Base-by-base conservation (phyloP, 2,888 invertebrate species). In the Galeopsomyia nigrocyanea region DNA sequence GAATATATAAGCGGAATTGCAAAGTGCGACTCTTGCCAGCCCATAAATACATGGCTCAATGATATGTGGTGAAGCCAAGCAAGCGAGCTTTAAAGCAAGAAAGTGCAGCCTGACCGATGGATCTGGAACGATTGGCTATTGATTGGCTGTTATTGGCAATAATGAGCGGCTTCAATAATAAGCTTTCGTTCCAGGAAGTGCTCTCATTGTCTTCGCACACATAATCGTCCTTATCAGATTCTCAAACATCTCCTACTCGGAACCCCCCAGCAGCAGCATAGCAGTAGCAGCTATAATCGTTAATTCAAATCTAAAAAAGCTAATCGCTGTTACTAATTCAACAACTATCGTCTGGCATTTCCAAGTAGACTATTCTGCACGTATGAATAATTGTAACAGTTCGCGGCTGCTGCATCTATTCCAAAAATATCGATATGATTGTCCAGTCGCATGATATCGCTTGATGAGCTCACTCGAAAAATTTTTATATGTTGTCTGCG, bases 131-230 rank as follows among this genome's bases (percentile, higher is more conserved):
- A 73, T 65, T 68, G 68, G 49, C 68, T 69, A 69, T 69, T 62
- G 68, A 61, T 73, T 68, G 61, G 55, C 17, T 57, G 62, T 63
- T 73, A 73, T 75, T 69, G 75, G 57, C 75, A 78, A 75, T 77
- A 77, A 77, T 76, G 71, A 75, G 77, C 75, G 75, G 72, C 31
- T 31, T 75, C 64, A 71, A 73, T 73, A 74, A 72, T 49, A 77
- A 72, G 56, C 76, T 74, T 75, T 39, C 39, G 39, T 78, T 79
- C 78, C 77, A 77, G 77, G 79, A 78, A 79, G 78, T 73, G 58
- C 57, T 39, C 39, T 39, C 39, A 39, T 39, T 39, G 39, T 39
- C 39, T 39, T 39, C 39, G 7, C 13, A 1, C 39, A 10, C 13
- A 39, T 7, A 39, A 39, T 39, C 26, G 13, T 10, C 39, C 5